These are phyloP conservation scores for Paralinhomoeus sp. DNA, from an alignment of 2,888 invertebrate species.

Conservation along the genomic window DNA sequence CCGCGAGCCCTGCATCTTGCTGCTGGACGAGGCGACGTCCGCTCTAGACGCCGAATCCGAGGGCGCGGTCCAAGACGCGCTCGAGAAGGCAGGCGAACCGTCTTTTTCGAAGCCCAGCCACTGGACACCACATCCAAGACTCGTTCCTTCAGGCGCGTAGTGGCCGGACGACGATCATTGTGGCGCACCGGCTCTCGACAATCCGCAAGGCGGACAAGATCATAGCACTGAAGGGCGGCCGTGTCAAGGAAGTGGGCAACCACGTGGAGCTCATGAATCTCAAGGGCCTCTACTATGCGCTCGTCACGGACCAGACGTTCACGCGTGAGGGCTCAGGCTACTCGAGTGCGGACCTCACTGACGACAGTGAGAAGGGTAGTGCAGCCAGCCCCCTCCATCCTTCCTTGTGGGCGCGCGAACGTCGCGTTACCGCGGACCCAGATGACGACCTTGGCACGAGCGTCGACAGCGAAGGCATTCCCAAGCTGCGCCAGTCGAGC, in stretches of 20 bases:
- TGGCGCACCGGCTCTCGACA: conserved; percentile 32
- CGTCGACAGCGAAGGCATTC: no score
- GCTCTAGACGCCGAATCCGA: conserved; percentile 22
- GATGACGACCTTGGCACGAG: no score
- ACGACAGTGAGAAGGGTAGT: no score
- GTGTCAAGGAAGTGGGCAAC: conserved; percentile 39
- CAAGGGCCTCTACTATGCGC: conserved; percentile 42
- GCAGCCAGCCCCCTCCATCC: no score
- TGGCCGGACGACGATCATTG: conserved; percentile 29
- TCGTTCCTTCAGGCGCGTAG: conserved; percentile 19
- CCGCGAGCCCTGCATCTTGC: conserved; percentile 17
- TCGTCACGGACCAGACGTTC: conserved; percentile 24
- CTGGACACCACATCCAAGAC: not conserved
- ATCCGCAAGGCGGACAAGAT: conserved; percentile 31
- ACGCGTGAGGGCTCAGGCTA: conserved; percentile 8
- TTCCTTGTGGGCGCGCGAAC: no score
- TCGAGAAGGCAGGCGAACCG: conserved; percentile 36
- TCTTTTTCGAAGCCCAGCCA: no score
- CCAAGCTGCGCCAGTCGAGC: no score
- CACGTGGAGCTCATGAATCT: conserved; percentile 39
- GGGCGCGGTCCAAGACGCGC: conserved; percentile 28
- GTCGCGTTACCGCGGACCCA: no score
- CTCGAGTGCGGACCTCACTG: not conserved
- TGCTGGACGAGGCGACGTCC: conserved; percentile 21
- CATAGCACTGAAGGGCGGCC: conserved; percentile 25